Conservation (phyloP, 2,113 vertebrate genomes). For the Lamprologus ornatipinnis region DNA sequence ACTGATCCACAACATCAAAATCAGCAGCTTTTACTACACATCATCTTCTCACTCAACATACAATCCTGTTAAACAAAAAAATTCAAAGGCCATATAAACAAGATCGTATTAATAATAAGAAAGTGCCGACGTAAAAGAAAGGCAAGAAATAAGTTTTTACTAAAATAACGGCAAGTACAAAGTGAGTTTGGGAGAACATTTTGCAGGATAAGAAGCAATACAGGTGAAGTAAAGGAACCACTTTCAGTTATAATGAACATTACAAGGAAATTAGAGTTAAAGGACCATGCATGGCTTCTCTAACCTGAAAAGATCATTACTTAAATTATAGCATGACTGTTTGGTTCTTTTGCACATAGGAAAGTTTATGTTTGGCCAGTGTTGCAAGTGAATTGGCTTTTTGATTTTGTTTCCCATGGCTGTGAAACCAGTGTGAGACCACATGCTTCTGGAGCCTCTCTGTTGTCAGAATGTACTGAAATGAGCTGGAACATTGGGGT, state of each 20-base stretch:
- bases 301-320: constrained; percentile 3
- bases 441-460: constrained; percentile 25
- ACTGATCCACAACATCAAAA: neutral
- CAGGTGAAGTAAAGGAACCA: neutral
- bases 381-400: constrained; percentile 34
- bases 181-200: neutral
- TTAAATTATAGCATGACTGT: neutral
- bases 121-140: neutral
- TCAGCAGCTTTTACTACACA: neutral
- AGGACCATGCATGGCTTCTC: neutral
- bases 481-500: constrained; percentile 36
- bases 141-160: neutral
- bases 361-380: constrained; percentile 21
- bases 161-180: neutral
- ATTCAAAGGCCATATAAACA: neutral
- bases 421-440: constrained; percentile 20
- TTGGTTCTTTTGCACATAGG: neutral
- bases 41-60: neutral
- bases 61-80: neutral
- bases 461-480: constrained; percentile 40
- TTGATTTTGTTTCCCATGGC: constrained; percentile 28
- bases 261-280: neutral
- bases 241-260: neutral
- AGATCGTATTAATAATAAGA: neutral
- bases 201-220: neutral